Evolutionary conservation across 2,888 invertebrate species (phyloP), one percentile per base, ranked within the genome.

Genomic region (Cephus spinipes): DNA sequence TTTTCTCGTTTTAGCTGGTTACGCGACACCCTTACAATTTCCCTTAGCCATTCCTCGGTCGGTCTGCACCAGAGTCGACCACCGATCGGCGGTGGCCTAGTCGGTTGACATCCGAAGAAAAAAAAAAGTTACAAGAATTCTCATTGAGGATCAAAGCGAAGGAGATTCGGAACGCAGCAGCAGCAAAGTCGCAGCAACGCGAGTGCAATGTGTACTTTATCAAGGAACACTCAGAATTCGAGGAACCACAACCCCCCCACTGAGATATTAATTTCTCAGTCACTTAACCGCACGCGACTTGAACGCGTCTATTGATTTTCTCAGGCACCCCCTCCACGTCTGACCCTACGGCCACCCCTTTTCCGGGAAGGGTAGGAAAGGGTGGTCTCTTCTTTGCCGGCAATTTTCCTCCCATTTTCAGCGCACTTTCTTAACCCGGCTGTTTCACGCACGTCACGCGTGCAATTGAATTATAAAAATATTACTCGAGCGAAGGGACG

Each of bases 261-360:
- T 87, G 85, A 87, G 89, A 89, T 89, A 90, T 90, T 90, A 90
- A 89, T 90, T 90, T 88, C 89, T 89, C 86, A 86, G 87, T 89
- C 89, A 89, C 89, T 90, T 89, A 89, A 87, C 88, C 87, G 89
- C 90, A 90, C 90, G 90, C 90, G 89, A 90, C 88, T 85, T 85
- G 86, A 89, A 89, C 87, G 88, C 85, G 87, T 87, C 86, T 89
- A 89, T 90, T 89, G 89, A 90, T 90, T 89, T 89, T 88, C 88
- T 83, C 83, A 84, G 69, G 83, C 85, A 83, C 77, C 80, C 79
- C 83, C 83, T 69, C 78, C 75, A 75, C 77, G 71, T 36, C 75
- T 73, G 74, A 78, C 76, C 79, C 76, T 74, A 69, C 79, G 84
- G 85, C 86, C 85, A 84, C 85, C 85, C 85, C 87, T 81, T 87